Evolutionary conservation across 2,113 vertebrate species (phyloP).

Genomic region (Trogon surrucura): DNA sequence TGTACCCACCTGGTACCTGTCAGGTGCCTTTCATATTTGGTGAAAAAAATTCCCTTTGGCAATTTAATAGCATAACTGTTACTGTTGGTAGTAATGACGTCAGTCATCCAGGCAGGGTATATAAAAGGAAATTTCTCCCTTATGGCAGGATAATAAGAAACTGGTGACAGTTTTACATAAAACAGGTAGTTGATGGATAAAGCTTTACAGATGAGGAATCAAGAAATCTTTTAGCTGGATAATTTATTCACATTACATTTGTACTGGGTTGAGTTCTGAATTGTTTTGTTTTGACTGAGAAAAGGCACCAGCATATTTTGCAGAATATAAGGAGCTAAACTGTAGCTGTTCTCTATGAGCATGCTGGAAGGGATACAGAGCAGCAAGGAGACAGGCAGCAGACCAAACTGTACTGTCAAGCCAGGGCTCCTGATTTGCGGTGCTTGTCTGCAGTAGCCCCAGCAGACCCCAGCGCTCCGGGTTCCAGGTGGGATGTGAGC

Average conservation of each 20-base stretch:
- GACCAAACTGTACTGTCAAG: accelerated
- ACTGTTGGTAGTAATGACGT: neutral
- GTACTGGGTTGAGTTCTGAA: neutral
- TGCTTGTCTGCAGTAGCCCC: neutral
- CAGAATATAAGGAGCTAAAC: neutral
- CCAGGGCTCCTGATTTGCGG: neutral
- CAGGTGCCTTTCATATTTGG: neutral
- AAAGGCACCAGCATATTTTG: neutral
- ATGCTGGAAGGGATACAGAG: neutral
- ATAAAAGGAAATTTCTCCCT: slow-evolving; percentile 41
- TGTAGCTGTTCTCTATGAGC: neutral
- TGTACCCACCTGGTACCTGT: slow-evolving; percentile 28
- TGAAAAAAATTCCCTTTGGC: neutral
- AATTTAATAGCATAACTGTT: neutral
- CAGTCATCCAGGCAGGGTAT: neutral
- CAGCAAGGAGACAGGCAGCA: neutral
- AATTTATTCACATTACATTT: neutral
- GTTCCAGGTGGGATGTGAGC: neutral
- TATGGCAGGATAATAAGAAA: slow-evolving; percentile 40
- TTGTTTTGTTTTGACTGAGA: neutral
- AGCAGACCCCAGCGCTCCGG: neutral
- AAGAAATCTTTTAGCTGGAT: neutral
- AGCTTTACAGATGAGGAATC: neutral
- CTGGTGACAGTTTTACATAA: slow-evolving; percentile 48
- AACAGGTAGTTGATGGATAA: slow-evolving; percentile 5